Conservation (phyloP, 1,140 invertebrate genomes). For the Globodera ellingtonae region DNA sequence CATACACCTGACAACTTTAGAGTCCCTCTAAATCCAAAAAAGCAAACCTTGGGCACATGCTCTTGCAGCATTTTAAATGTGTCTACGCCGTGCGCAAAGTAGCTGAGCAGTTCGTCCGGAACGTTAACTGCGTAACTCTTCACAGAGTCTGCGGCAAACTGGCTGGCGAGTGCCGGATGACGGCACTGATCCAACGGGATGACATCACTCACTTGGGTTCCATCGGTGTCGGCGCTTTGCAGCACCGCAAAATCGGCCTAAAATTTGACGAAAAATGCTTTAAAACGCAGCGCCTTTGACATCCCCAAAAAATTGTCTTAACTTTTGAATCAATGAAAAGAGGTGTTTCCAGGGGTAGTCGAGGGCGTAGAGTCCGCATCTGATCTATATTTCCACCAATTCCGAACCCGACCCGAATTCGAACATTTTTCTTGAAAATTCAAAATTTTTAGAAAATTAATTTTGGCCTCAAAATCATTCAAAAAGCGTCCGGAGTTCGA, state of each 20-base stretch:
- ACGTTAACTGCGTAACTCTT: conserved; percentile 29
- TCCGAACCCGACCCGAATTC: too few species aligned
- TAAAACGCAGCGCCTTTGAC: background rate
- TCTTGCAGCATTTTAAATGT: conserved; percentile 11
- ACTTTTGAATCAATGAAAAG: too few species aligned
- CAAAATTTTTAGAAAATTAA: too few species aligned
- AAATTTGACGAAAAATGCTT: conserved; percentile 16
- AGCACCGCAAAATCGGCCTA: conserved; percentile 46
- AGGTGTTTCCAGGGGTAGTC: too few species aligned
- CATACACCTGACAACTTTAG: too few species aligned
- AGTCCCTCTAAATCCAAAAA: background rate
- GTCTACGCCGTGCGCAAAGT: conserved; percentile 33
- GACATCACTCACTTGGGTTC: conserved; percentile 28
- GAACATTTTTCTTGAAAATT: too few species aligned
- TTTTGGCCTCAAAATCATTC: too few species aligned
- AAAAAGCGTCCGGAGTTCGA: too few species aligned
- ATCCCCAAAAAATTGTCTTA: too few species aligned
- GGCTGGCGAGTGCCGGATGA: conserved; percentile 6
- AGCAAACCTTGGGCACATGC: conserved; percentile 10
- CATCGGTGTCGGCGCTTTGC: conserved; percentile 34
- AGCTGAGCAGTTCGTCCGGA: conserved; percentile 37
- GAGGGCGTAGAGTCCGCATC: too few species aligned
- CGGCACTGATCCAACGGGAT: conserved; percentile 18
- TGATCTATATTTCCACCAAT: too few species aligned
- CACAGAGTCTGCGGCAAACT: background rate